phyloP scores from a whole-genome alignment of 1,140 invertebrate species.

The Globodera ellingtonae region DNA sequence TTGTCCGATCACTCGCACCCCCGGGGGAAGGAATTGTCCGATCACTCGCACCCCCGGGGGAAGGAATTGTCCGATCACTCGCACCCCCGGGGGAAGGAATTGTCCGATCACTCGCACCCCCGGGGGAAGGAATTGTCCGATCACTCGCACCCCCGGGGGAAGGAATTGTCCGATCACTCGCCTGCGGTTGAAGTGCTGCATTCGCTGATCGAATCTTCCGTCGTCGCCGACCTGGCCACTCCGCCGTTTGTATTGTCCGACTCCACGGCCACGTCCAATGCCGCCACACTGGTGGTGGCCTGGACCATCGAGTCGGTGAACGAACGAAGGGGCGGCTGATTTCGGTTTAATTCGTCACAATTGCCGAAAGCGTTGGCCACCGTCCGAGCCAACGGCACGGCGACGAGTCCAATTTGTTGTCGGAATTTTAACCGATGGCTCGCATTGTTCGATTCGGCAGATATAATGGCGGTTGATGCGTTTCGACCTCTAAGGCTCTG shows the following conservation, averaged over 20 bases:
- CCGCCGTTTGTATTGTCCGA: neutral
- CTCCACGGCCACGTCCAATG: neutral
- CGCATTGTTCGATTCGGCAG: neutral
- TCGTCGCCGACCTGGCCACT: neutral
- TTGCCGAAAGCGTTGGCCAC: neutral
- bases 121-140: no score
- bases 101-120: no score
- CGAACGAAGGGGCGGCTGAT: neutral
- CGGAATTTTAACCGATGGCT: neutral
- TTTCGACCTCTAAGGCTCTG: neutral
- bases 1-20: neutral
- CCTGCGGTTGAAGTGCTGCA: neutral
- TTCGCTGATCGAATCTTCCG: slow-evolving; percentile 6
- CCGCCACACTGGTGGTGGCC: neutral
- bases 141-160: no score
- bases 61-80: no score
- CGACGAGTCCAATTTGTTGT: neutral
- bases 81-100: no score
- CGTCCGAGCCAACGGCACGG: neutral
- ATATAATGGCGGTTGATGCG: neutral
- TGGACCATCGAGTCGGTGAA: slow-evolving; percentile 1
- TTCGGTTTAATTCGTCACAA: neutral
- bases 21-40: no score
- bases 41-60: no score
- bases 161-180: neutral